A percentile compares a stretch with the other conserved stretches of the same genome.
phyloP scores from a whole-genome alignment of 2,113 vertebrate genomes.

The Puffinus mauretanicus region DNA sequence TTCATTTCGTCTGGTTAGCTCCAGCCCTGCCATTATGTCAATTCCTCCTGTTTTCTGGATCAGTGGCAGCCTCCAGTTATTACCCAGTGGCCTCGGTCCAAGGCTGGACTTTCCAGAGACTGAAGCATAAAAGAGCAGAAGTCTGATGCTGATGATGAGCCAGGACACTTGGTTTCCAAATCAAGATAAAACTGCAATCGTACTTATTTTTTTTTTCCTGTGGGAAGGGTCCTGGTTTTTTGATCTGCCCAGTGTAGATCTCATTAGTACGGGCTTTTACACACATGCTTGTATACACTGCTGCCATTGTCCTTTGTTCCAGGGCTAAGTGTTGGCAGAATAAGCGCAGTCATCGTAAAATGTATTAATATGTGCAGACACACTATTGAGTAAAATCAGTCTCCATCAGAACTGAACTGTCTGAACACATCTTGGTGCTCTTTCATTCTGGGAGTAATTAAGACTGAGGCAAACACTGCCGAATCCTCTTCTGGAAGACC shows the following conservation, averaged over 20 bases:
- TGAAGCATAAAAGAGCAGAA: slow-evolving; percentile 3
- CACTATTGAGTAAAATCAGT: background rate
- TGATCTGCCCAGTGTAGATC: background rate
- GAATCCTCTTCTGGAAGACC: background rate
- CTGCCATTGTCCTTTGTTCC: slow-evolving; percentile 12
- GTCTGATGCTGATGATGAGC: background rate
- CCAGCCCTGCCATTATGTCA: slow-evolving; percentile 5
- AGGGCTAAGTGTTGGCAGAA: background rate
- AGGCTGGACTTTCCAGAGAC: slow-evolving; percentile 33
- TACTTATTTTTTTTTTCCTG: background rate
- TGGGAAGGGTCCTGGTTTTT: background rate
- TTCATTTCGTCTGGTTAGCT: background rate
- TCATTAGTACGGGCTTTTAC: background rate
- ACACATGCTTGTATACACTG: background rate
- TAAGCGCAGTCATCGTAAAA: background rate
- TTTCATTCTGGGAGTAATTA: background rate
- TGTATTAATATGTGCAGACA: background rate
- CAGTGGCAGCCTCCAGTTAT: background rate
- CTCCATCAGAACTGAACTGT: background rate
- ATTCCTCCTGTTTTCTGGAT: slow-evolving; percentile 10
- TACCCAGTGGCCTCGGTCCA: slow-evolving; percentile 1
- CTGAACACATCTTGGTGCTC: background rate
- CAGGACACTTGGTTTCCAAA: slow-evolving; percentile 15
- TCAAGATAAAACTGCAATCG: background rate
- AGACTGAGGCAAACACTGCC: background rate